Base-by-base conservation (phyloP, 2,888 invertebrate species). In the Scrobipalpa atriplicella region DNA sequence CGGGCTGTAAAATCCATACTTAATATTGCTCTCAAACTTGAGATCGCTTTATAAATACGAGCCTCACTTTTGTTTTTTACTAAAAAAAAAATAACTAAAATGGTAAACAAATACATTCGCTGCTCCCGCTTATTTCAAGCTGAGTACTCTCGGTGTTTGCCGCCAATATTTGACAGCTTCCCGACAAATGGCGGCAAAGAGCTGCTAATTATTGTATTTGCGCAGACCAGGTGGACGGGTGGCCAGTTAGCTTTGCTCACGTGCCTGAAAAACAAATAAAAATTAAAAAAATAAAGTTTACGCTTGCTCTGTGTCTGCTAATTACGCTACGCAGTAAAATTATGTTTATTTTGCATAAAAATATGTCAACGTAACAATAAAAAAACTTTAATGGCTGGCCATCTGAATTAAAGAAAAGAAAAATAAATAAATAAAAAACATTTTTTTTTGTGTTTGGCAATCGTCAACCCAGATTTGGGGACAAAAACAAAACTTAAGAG, bases 91-190 rank as follows among this genome's bases (percentile, higher is more conserved):
- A n/a, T n/a, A 29, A 29, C 29, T 29, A 29, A 29, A 29, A 29
- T 29, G 29, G 29, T 29, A 2, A 29, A 29, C 29, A 29, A 29
- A 29, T 5, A 29, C 29, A 52, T 16, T 19, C 7, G 29, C 54
- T 58, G 58, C 38, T n/a, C n/a, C n/a, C n/a, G 58, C 38, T 38
- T 16, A 58, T 58, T 56, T 21, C 58, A 61, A 67, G 68, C 69
- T 73, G 73, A 72, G 73, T 70, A 72, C 73, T 38, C 66, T 64
- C 65, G 65, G 47, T 69, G 66, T 68, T 68, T 69, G 64, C 68
- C 10, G 58, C 65, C 67, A 75, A 74, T 77, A 72, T 78, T 76
- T 73, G 68, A 67, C 65, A 58, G 67, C 72, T 74, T 62, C 73
- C 74, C 67, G 76, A 69, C 54, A 43, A 66, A 56, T 69, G 68